These are phyloP conservation scores for Idaea dimidiata DNA, from an alignment of 2,888 invertebrate species.

Conservation along the genomic window DNA sequence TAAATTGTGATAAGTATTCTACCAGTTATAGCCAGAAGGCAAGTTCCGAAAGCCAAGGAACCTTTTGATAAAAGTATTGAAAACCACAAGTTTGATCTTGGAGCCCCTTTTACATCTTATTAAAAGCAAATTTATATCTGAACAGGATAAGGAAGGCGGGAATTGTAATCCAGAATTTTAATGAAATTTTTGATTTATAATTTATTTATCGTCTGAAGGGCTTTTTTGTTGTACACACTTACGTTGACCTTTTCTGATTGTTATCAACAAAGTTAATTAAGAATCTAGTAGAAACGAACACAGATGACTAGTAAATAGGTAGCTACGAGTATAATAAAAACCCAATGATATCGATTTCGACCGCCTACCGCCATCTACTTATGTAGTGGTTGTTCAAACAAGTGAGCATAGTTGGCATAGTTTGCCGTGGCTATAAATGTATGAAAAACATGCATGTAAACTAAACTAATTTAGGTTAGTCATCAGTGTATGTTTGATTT, in stretches of 20 bases:
- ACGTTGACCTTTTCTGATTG: not conserved
- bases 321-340: not conserved
- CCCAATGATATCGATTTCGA: not conserved
- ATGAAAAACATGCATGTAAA: too few relatives aligned
- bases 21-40: constrained; percentile 30
- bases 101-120: constrained; percentile 37
- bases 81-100: constrained; percentile 39
- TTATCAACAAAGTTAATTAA: not conserved
- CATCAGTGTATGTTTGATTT: too few relatives aligned
- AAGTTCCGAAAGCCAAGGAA: constrained; percentile 24
- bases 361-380: too few relatives aligned
- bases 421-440: too few relatives aligned
- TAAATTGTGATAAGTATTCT: constrained; percentile 26
- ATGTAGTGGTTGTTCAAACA: too few relatives aligned
- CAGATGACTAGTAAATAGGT: not conserved
- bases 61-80: constrained; percentile 40
- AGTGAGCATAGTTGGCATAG: too few relatives aligned
- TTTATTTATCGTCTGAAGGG: not conserved
- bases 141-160: constrained; percentile 14
- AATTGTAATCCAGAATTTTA: constrained; percentile 13
- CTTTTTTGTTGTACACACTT: not conserved
- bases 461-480: too few relatives aligned
- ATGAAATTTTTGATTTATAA: constrained; percentile 9
- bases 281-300: not conserved
- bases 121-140: constrained; percentile 31